Conservation (phyloP, 2,113 vertebrate genomes). For the Sylvilagus bachmani region DNA sequence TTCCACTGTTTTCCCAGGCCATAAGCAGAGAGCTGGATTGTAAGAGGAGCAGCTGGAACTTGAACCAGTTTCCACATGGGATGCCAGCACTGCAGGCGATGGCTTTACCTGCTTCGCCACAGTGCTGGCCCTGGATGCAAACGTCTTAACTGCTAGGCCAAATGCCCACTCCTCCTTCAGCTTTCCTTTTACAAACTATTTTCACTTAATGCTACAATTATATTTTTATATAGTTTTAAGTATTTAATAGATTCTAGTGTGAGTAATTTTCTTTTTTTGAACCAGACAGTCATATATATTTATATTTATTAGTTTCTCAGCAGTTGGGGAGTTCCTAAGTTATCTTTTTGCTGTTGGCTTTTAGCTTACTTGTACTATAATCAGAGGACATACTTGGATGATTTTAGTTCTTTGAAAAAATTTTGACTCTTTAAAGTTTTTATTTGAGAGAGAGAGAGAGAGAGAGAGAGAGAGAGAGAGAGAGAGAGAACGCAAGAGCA, state of each 20-base stretch:
- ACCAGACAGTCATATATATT: neutral
- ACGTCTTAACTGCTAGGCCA: no score
- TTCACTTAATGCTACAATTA: neutral
- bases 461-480: no score
- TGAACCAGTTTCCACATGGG: no score
- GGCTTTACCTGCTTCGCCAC: no score
- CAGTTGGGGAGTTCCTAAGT: neutral
- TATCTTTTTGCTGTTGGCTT: neutral
- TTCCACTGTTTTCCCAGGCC: no score
- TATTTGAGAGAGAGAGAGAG: no score
- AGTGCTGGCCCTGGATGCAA: no score
- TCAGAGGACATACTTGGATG: neutral
- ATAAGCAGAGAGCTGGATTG: no score
- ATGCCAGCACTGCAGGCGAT: no score
- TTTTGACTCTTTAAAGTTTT: no score
- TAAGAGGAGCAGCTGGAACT: no score
- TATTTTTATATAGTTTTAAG: conserved; percentile 11
- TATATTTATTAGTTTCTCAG: neutral
- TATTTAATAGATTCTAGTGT: conserved; percentile 23
- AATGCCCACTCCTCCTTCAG: neutral
- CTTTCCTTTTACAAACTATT: conserved; percentile 28
- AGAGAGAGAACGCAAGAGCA: no score
- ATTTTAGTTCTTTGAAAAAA: neutral
- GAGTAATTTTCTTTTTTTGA: neutral
- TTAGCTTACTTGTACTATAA: neutral